These are phyloP conservation scores for Passer domesticus DNA, from an alignment of 2,113 vertebrate genomes.

Conservation along the genomic window DNA sequence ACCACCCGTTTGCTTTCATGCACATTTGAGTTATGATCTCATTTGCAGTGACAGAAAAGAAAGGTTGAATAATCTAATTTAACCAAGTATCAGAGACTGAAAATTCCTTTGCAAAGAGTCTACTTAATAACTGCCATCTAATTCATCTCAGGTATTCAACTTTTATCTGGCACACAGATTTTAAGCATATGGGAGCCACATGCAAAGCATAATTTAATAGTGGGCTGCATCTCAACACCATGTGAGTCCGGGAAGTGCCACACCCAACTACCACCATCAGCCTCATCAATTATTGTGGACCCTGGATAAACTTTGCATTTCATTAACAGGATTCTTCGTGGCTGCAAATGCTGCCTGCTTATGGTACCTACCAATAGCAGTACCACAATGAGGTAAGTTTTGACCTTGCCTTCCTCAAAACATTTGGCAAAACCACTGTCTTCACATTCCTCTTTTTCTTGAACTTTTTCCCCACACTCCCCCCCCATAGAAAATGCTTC, in stretches of 20 bases:
- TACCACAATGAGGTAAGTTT: neutral
- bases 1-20: constrained; percentile 23
- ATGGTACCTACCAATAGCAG: neutral
- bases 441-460: neutral
- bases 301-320: neutral
- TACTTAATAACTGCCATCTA: neutral
- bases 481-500: neutral
- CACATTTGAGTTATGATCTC: constrained; percentile 17
- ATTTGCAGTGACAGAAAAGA: constrained; percentile 39
- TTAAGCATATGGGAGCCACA: neutral
- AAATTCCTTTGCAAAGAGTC: constrained; percentile 6
- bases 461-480: neutral
- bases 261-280: neutral
- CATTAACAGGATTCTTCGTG: neutral
- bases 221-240: neutral
- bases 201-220: constrained; percentile 6
- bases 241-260: neutral
- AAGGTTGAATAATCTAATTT: neutral
- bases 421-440: neutral
- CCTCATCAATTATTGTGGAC: neutral
- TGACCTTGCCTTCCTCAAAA: neutral
- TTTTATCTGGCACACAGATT: neutral
- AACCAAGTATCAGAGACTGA: constrained; percentile 11
- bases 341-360: neutral
- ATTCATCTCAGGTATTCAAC: constrained; percentile 18